phyloP scores from a whole-genome alignment of 2,888 invertebrate species.

The Trisateles emortualis region DNA sequence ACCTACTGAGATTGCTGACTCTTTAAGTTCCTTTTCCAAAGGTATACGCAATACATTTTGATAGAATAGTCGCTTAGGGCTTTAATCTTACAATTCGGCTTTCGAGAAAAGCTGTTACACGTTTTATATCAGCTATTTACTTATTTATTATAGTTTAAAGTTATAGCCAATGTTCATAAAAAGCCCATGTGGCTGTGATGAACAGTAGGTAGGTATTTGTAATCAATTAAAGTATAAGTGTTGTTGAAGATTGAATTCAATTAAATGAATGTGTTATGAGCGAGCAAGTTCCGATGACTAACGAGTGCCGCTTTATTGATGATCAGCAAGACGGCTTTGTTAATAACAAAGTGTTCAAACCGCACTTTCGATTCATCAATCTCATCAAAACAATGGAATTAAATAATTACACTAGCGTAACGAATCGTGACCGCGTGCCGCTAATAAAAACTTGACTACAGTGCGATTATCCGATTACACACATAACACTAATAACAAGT shows the following conservation, averaged over 20 bases:
- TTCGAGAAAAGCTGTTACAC: background rate
- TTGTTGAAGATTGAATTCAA: conserved; percentile 41
- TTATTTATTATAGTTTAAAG: conserved; percentile 3
- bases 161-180: conserved; percentile 10
- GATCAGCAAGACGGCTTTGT: conserved; percentile 62
- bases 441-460: conserved; percentile 52
- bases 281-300: conserved; percentile 47
- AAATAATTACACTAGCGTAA: conserved; percentile 65
- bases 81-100: background rate
- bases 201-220: conserved; percentile 22
- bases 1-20: no score
- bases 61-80: no score
- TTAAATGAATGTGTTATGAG: conserved; percentile 39
- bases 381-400: conserved; percentile 74
- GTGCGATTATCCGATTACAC: conserved; percentile 71
- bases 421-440: conserved; percentile 71
- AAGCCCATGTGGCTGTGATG: conserved; percentile 9
- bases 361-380: conserved; percentile 72
- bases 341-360: conserved; percentile 60
- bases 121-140: conserved; percentile 2
- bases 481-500: conserved; percentile 68
- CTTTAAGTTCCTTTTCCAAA: no score
- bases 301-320: conserved; percentile 57
- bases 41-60: no score
- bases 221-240: conserved; percentile 41